A percentile compares a stretch with the other conserved stretches of the same genome.
phyloP scores from a whole-genome alignment of 2,888 invertebrate species.

The Lasioglossum figueresi region DNA sequence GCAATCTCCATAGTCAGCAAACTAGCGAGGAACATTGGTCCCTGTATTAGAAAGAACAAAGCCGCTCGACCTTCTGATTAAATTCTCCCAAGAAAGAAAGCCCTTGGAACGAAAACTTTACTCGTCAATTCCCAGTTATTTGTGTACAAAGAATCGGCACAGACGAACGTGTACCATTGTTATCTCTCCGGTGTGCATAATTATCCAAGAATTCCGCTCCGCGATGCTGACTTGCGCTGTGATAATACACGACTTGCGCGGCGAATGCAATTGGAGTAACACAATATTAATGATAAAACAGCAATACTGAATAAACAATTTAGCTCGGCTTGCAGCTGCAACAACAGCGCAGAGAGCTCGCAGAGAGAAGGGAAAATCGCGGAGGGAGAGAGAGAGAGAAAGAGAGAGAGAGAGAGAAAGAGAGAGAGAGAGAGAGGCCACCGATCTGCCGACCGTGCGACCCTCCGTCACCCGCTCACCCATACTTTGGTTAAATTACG shows the following conservation, averaged over 20 bases:
- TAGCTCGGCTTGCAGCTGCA: slow-evolving; percentile 38
- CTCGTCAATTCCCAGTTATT: background rate
- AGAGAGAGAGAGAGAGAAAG: background rate
- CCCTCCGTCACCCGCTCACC: slow-evolving; percentile 56
- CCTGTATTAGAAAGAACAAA: background rate
- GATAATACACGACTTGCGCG: slow-evolving; percentile 5
- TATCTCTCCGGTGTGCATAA: background rate
- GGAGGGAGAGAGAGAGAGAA: background rate
- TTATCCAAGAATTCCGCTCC: slow-evolving; percentile 1
- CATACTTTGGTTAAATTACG: slow-evolving; percentile 75
- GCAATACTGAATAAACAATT: slow-evolving; percentile 1
- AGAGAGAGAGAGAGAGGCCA: slow-evolving; percentile 54
- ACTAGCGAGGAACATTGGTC: background rate
- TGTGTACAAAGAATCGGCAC: background rate
- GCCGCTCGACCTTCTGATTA: background rate
- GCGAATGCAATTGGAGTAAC: slow-evolving; percentile 5
- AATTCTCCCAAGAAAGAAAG: background rate
- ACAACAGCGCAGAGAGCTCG: slow-evolving; percentile 48
- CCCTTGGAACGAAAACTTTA: background rate
- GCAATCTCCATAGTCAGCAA: background rate
- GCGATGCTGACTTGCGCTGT: slow-evolving; percentile 2
- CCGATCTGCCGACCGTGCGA: slow-evolving; percentile 75
- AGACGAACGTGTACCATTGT: background rate
- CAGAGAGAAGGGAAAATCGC: slow-evolving; percentile 44
- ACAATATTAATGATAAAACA: slow-evolving; percentile 14